Percentiles rank a stretch among this genome's conserved stretches.
Conservation (phyloP, 2,797 vertebrate species). For the Chromobotia macracanthus region DNA sequence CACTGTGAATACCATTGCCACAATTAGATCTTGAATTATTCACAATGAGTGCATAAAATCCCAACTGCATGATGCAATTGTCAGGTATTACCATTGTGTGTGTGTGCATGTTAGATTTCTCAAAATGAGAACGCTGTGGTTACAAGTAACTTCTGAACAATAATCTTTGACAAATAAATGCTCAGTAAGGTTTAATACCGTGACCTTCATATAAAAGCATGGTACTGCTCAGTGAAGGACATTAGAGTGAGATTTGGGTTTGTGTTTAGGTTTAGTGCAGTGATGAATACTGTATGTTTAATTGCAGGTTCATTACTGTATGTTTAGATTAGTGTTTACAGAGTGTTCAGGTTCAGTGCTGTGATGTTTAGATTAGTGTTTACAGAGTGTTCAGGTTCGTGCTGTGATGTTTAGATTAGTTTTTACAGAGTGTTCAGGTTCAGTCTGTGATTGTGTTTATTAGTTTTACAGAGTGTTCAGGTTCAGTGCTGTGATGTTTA, state of each 20-base stretch:
- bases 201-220: not conserved
- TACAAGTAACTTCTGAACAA: not conserved
- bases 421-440: no score
- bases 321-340: not conserved
- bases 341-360: not conserved
- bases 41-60: constrained; percentile 14
- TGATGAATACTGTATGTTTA: not conserved
- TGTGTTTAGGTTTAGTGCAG: no score
- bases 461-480: no score
- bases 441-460: no score
- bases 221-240: no score
- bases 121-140: not conserved
- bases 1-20: constrained; percentile 16
- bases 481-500: no score
- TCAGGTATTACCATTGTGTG: constrained; percentile 21
- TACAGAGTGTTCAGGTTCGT: no score
- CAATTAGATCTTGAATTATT: constrained; percentile 47
- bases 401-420: no score
- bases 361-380: no score
- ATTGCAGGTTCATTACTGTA: not conserved
- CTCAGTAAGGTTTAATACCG: not conserved
- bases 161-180: not conserved
- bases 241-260: no score
- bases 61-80: constrained; percentile 27
- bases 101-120: not conserved